Evolutionary conservation across 2,888 invertebrate species (phyloP), one percentile per base, ranked within the genome.

Genomic region (Pandemis corylana): DNA sequence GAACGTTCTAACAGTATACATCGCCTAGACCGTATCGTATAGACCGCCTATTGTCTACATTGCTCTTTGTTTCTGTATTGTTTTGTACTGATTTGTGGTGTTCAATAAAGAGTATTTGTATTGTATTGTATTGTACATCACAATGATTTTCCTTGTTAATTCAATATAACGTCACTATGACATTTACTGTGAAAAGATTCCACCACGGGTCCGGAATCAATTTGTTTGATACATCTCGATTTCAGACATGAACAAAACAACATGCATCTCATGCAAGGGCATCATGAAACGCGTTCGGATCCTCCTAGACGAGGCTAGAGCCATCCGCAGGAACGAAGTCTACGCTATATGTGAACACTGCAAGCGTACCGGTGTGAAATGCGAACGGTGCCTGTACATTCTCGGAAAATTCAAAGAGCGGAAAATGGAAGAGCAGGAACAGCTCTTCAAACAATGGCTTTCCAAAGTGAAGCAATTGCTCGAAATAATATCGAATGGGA

Each of bases 281-380:
- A 73, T 86, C 5, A 76, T 88, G 51, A 79, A 82, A 59, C 81
- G 77, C 74, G 82, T 87, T 12, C 83, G 81, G n/a, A 79, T 76
- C 65, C 75, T 89, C 44, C 67, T 90, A 10, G 81, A 84, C 15
- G 85, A 89, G 78, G 78, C 88, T 64, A 79, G 70, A 64, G 77
- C 76, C 44, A 84, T 89, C 76, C 85, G 79, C 46, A 80, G 78
- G 71, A 81, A 83, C 76, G 80, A 86, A 65, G 74, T 83, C 0
- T 71, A 81, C 36, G 82, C 82, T 0, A 66, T 86, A 44, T 90
- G 90, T 68, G 77, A 84, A 1, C 79, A 86, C 71, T 90, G 89
- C 75, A 86, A 83, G 59, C 73, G 73, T 12, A 84, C 77, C 3
- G 71, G 75, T 5, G 80, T 77, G 20, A 83, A 84, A 76, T 90